Conservation (phyloP, 2,888 invertebrate species). For the Belgica antarctica region DNA sequence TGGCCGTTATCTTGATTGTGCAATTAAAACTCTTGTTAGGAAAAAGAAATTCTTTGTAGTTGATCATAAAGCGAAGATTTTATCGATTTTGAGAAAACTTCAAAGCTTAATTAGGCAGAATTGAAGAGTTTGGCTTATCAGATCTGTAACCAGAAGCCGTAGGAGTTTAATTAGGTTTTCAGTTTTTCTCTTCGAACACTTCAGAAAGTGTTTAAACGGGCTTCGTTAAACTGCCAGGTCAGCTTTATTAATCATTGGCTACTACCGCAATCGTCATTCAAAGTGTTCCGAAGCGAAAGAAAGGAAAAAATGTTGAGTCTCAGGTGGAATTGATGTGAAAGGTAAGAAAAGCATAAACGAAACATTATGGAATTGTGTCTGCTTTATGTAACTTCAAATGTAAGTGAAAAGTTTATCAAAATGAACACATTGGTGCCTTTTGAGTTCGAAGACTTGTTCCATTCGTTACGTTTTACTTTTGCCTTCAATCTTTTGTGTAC, state of each 20-base stretch:
- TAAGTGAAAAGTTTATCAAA: constrained; percentile 23
- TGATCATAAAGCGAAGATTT: too few species aligned
- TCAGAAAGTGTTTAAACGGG: background rate
- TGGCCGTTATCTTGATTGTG: too few species aligned
- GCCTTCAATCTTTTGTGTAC: background rate
- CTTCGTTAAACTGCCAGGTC: constrained; percentile 23
- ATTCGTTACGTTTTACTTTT: background rate
- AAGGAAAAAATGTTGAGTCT: constrained; percentile 1
- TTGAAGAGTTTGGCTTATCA: too few species aligned
- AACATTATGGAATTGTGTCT: background rate
- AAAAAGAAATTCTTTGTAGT: too few species aligned
- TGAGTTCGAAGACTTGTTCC: background rate
- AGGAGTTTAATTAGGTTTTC: constrained; percentile 20
- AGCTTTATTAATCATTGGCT: constrained; percentile 24
- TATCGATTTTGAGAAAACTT: too few species aligned
- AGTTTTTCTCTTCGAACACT: background rate
- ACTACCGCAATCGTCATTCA: constrained; percentile 14
- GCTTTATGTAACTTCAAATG: constrained; percentile 7
- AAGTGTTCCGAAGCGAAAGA: constrained; percentile 9
- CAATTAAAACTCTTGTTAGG: too few species aligned
- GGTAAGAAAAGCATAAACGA: constrained; percentile 11
- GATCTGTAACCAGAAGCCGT: too few species aligned
- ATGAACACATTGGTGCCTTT: background rate
- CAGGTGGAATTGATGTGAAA: constrained; percentile 23
- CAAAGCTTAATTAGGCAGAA: too few species aligned